Conservation (phyloP, 2,888 invertebrate genomes). For the Keiferia lycopersicella region DNA sequence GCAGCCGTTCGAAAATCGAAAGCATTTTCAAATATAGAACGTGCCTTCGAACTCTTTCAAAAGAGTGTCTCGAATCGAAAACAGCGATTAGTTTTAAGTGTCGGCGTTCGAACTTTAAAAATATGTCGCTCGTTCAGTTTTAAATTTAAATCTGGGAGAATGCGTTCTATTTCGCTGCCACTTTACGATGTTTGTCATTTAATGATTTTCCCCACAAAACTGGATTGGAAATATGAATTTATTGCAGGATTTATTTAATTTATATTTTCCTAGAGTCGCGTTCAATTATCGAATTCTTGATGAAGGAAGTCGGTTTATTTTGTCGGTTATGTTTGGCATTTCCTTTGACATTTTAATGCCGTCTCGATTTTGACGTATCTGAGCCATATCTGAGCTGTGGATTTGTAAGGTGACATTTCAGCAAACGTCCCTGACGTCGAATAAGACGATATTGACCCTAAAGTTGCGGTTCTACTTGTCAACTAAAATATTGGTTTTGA, state of each 20-base stretch:
- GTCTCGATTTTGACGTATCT: constrained; percentile 52
- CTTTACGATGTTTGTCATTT: constrained; percentile 77
- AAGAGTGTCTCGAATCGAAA: constrained; percentile 76
- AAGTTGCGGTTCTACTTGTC: constrained; percentile 10
- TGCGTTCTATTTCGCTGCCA: constrained; percentile 74
- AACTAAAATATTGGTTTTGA: not conserved
- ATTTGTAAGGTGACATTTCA: constrained; percentile 51
- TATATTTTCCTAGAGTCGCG: constrained; percentile 14
- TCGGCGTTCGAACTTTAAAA: constrained; percentile 79
- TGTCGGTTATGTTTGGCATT: constrained; percentile 28
- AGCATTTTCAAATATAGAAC: constrained; percentile 77
- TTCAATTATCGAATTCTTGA: constrained; percentile 27
- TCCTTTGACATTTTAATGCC: constrained; percentile 32
- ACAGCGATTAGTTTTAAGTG: constrained; percentile 80
- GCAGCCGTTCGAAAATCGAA: constrained; percentile 75
- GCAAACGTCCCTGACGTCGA: constrained; percentile 39
- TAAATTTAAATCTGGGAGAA: constrained; percentile 71
- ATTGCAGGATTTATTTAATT: constrained; percentile 44
- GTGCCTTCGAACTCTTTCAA: constrained; percentile 72
- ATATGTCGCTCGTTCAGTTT: constrained; percentile 78
- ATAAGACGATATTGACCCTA: constrained; percentile 25
- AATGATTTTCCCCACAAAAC: constrained; percentile 69
- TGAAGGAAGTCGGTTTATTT: constrained; percentile 19
- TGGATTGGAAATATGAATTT: constrained; percentile 62
- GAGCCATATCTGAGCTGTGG: constrained; percentile 48